Base-by-base conservation (phyloP, 2,113 vertebrate genomes). In the Synchiropus splendidus region DNA sequence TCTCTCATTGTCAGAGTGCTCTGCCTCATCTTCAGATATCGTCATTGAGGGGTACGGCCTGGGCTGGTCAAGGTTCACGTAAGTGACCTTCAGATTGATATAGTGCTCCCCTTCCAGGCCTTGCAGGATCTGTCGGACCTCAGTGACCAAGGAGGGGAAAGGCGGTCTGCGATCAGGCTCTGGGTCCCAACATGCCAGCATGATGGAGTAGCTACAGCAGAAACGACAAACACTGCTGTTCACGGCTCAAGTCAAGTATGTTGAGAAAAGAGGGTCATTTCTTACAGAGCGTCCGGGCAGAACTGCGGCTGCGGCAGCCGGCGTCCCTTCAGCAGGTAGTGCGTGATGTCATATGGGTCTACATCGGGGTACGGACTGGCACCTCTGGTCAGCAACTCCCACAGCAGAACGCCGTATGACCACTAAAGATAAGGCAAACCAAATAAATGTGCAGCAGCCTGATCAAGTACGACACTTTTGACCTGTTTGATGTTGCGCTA, bases 311-410 rank as follows among this genome's bases (percentile, higher is more conserved):
- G 94, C 0, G 84, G 89, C 30, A 97, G 86, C 31, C 93, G 84
- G 12, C 94, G 87, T 6, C 93, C 92, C 51, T 72, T 86, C 56
- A 83, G 67, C 72, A 98, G 76, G 75, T 86, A 98, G 51, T 61
- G 42, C 1, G 88, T 81, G 59, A 98, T 90, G 75, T 97, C 94
- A 9, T 96, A 98, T 2, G 91, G 89, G 57, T 97, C 89, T 14
- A 97, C 85, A 9, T 85, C 83, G 0, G 91, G 79, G 51, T 98
- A 98, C 0, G 94, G 94, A 0, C 88, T 89, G 0, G 92, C 89
- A 2, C 94, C 94, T 48, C 93, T 86, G 0, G 94, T 98, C 70
- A 98, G 54, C 77, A 98, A 76, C 78, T 98, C 94, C 94, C 94
- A 98, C 66, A 95, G 53, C 68, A 98, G 74, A 61, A 98, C 81